A percentile compares a stretch with the other conserved stretches of the same genome.
These are phyloP conservation scores for Drosophila kanapiae DNA, from an alignment of 1,140 invertebrate species.

Conservation along the genomic window DNA sequence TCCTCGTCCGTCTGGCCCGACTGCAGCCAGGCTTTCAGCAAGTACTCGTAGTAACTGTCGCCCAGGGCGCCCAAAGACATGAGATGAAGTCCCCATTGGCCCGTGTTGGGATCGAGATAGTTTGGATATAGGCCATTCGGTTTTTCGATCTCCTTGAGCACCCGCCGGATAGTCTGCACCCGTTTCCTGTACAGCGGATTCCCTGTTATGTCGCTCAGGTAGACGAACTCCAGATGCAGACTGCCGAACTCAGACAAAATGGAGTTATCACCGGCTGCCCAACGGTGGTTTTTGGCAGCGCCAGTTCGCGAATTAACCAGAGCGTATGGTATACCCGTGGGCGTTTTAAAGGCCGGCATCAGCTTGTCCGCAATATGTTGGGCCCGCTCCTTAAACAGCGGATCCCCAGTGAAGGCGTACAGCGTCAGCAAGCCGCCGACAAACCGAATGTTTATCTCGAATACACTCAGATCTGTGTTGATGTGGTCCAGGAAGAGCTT, in stretches of 20 bases:
- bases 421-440: conserved; percentile 97
- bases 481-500: conserved; percentile 94
- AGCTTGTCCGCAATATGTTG: conserved; percentile 96
- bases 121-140: conserved; percentile 98
- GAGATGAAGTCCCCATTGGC: conserved; percentile 98
- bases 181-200: conserved; percentile 95
- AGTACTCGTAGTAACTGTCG: conserved; percentile 99
- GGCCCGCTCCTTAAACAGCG: conserved; percentile 97
- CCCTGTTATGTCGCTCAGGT: conserved; percentile 97
- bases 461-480: conserved; percentile 96
- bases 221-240: conserved; percentile 98
- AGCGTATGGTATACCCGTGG: conserved; percentile 98
- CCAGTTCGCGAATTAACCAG: conserved; percentile 90
- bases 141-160: conserved; percentile 94
- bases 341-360: conserved; percentile 98
- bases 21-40: conserved; percentile 98
- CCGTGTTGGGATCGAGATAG: conserved; percentile 98
- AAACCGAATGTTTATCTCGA: conserved; percentile 99
- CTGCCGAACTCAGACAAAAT: conserved; percentile 99
- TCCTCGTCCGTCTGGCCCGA: conserved; percentile 92
- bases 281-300: conserved; percentile 96
- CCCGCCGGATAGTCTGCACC: conserved; percentile 93
- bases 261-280: conserved; percentile 98
- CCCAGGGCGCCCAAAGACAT: conserved; percentile 98
- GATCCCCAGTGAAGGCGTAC: conserved; percentile 97